phyloP scores from a whole-genome alignment of 2,797 vertebrate species.

The Schizopygopsis malacanthus region DNA sequence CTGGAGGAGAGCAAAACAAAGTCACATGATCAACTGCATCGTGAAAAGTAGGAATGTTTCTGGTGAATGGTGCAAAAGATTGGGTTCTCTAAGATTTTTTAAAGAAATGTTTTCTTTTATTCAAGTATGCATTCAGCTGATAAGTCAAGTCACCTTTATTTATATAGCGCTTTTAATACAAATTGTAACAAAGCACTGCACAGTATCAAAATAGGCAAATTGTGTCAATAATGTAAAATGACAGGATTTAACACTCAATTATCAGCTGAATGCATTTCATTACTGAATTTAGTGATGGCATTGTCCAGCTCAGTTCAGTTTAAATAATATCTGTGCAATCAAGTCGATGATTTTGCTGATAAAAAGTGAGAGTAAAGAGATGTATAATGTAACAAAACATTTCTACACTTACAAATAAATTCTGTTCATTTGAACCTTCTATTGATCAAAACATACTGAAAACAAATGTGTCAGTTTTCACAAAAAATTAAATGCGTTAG shows the following conservation, averaged over 20 bases:
- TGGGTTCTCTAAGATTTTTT: neutral
- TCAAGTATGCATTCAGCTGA: neutral
- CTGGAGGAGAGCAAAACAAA: slow-evolving; percentile 61
- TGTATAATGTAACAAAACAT: neutral
- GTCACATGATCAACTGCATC: neutral
- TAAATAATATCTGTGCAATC: too few species aligned
- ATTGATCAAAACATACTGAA: neutral
- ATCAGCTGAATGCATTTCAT: too few species aligned
- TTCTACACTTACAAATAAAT: neutral
- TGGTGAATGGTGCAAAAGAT: neutral
- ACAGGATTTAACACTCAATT: too few species aligned
- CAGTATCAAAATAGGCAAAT: too few species aligned
- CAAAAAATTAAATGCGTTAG: neutral
- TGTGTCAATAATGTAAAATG: too few species aligned
- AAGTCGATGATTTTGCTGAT: neutral
- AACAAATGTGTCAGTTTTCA: neutral
- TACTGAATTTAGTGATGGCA: too few species aligned
- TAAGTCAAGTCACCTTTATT: too few species aligned
- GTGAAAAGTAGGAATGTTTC: neutral
- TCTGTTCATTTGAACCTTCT: neutral
- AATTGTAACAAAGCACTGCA: too few species aligned
- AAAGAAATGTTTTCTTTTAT: neutral
- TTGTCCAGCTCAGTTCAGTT: too few species aligned
- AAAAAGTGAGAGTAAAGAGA: neutral
- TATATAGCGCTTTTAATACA: too few species aligned